Evolutionary conservation across 2,797 vertebrate species (phyloP), one percentile per base, ranked within the genome.

Genomic region (Anguilla obscura): DNA sequence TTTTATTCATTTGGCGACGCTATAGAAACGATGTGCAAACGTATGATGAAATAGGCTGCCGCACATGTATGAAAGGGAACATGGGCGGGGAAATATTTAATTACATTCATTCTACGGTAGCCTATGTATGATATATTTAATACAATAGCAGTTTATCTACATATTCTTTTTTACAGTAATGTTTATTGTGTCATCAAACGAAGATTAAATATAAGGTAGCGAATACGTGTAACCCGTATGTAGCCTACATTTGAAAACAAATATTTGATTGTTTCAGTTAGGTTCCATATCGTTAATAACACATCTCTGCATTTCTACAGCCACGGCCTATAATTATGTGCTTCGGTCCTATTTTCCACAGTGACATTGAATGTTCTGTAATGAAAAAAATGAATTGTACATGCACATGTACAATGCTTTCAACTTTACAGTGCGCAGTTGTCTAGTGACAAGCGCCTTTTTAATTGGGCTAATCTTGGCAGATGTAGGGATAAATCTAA

Each of bases 391-490:
- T 10, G n/a, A 79, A 80, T 9, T 80, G 18, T 48, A 50, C 40
- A n/a, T 82, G 3, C 10, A 82, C 36, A 9, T 48, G n/a, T 50
- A 9, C 8, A 82, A 50, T 50, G 24, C 14, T 24, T n/a, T 79
- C 33, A 48, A 82, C 40, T 82, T 50, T 10, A 6, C 5, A 82
- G 40, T 9, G 45, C 21, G 79, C 45, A 80, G 8, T 48, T 45
- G 45, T 16, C 10, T 8, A 18, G 33, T 45, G 40, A 50, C 79
- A 82, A 45, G 76, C 76, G 79, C 79, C 21, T 82, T 50, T 48
- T 82, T n/a, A 82, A 82, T 50, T 24, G 45, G 79, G 79, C 79
- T 82, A 82, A 50, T 82, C 79, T 82, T 82, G 79, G 5, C 4
- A 45, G 79, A 6, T 24, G 18, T 48, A 50, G 18, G 45, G 18